Conservation (phyloP, 2,888 invertebrate genomes). For the Amphipyra berbera region DNA sequence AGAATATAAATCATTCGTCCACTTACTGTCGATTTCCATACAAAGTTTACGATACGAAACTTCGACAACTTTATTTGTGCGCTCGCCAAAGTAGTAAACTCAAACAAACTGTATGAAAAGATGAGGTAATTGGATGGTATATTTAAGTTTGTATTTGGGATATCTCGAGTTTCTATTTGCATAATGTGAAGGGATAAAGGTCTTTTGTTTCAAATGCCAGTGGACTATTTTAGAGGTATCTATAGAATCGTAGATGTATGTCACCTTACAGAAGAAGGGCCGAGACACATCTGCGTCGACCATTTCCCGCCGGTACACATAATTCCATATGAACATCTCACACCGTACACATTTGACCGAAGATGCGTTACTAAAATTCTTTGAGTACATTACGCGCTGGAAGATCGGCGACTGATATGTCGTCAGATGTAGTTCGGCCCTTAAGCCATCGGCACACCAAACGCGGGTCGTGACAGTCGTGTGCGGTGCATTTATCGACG, state of each 20-base stretch:
- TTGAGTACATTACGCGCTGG: too few relatives aligned
- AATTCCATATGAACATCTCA: too few relatives aligned
- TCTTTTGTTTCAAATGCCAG: slow-evolving; percentile 54
- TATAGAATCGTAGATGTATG: slow-evolving; percentile 7
- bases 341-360: too few relatives aligned
- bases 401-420: too few relatives aligned
- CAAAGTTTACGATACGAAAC: slow-evolving; percentile 51
- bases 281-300: too few relatives aligned
- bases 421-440: too few relatives aligned
- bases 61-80: slow-evolving; percentile 45
- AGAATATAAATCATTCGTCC: slow-evolving; percentile 54
- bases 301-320: too few relatives aligned
- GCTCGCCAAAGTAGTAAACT: background rate
- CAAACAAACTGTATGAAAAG: slow-evolving; percentile 1
- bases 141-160: slow-evolving; percentile 30
- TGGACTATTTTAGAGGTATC: background rate
- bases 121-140: background rate
- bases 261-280: background rate
- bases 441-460: too few relatives aligned
- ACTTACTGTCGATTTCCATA: slow-evolving; percentile 45
- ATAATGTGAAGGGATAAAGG: slow-evolving; percentile 52
- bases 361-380: too few relatives aligned
- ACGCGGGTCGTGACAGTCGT: too few relatives aligned
- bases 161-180: slow-evolving; percentile 47
- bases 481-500: too few relatives aligned